phyloP scores from a whole-genome alignment of 2,888 invertebrate genomes.

The Calephelis perditalis region DNA sequence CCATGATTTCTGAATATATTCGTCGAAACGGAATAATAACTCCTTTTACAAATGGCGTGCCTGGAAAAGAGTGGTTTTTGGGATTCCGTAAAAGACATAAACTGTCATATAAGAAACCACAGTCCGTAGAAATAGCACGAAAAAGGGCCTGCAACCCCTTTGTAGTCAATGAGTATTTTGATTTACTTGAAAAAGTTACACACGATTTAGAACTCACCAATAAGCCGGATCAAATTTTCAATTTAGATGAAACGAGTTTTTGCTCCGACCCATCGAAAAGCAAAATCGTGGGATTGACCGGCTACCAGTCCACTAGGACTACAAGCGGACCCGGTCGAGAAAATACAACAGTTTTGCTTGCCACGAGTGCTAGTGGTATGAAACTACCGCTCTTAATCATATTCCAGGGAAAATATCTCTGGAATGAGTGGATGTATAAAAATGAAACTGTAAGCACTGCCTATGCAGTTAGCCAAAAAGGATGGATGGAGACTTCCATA shows the following conservation, averaged over 20 bases:
- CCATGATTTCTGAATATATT: constrained; percentile 9
- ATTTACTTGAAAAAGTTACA: constrained; percentile 28
- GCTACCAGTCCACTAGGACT: too few relatives aligned
- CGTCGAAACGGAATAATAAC: constrained; percentile 1
- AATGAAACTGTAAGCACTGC: constrained; percentile 22
- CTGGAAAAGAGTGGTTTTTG: constrained; percentile 4
- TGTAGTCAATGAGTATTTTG: constrained; percentile 28
- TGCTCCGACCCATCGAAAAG: constrained; percentile 17
- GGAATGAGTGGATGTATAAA: constrained; percentile 28
- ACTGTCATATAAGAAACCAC: constrained; percentile 4
- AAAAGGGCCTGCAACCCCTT: constrained; percentile 1
- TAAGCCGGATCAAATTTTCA: constrained; percentile 30
- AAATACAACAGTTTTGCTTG: too few relatives aligned
- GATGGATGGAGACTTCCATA: constrained; percentile 33
- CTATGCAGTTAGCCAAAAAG: constrained; percentile 21
- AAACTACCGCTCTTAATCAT: constrained; percentile 23
- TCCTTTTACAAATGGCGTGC: not conserved
- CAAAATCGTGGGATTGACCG: not conserved
- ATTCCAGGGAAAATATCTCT: constrained; percentile 31
- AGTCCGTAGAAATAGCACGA: constrained; percentile 3
- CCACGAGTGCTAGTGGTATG: too few relatives aligned
- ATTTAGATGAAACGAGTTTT: constrained; percentile 31
- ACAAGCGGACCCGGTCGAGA: too few relatives aligned
- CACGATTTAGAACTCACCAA: constrained; percentile 24
- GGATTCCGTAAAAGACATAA: not conserved